These are phyloP conservation scores for Florisuga fusca DNA, from an alignment of 2,797 vertebrate species.

Conservation along the genomic window DNA sequence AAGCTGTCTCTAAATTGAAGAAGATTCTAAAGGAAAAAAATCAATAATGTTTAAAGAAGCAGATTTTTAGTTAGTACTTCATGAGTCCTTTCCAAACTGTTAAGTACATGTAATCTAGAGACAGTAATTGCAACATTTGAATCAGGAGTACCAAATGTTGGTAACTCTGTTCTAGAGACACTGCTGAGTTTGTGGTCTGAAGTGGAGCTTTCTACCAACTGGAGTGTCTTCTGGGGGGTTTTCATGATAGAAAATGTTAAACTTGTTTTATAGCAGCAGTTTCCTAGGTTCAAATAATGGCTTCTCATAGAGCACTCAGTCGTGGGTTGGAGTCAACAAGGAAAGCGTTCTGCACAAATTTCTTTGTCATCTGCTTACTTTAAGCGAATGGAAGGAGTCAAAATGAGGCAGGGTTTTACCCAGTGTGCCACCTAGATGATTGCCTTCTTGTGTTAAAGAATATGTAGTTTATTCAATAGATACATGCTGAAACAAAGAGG, in stretches of 20 bases:
- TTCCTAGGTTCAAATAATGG: background rate
- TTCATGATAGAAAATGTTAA: background rate
- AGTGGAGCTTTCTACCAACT: background rate
- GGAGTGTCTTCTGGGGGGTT: background rate
- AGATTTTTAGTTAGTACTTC: conserved; percentile 47
- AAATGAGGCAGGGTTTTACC: background rate
- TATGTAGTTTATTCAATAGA: background rate
- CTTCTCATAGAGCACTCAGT: background rate
- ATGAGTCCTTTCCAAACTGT: conserved; percentile 55
- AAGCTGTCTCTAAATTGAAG: conserved; percentile 55
- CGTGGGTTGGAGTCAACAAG: background rate
- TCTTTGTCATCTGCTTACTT: background rate
- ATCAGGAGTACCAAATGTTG: conserved; percentile 25
- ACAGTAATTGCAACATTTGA: conserved; percentile 1
- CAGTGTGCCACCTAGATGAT: background rate
- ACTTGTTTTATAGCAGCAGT: background rate
- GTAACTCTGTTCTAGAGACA: background rate
- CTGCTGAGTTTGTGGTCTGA: background rate
- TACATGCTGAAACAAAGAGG: background rate
- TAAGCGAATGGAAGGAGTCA: background rate
- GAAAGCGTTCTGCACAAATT: background rate
- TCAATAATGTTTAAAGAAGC: conserved; percentile 66
- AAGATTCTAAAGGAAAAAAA: conserved; percentile 48
- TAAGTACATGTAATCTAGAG: conserved; percentile 51
- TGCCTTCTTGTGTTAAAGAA: background rate